Evolutionary conservation across 1,140 invertebrate species (phyloP), one percentile per base, ranked within the genome.

Genomic region (Drosophila burlai): DNA sequence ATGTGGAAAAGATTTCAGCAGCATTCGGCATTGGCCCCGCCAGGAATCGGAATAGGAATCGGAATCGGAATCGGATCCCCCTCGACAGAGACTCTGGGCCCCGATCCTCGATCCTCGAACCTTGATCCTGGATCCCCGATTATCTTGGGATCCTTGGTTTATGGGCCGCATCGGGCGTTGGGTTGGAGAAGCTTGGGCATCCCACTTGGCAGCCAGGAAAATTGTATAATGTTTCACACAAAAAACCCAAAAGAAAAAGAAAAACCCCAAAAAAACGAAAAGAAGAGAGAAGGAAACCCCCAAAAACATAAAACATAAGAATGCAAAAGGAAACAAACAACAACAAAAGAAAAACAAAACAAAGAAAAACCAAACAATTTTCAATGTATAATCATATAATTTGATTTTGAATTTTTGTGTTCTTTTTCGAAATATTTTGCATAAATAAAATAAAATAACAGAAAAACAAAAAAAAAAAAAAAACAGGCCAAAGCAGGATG

Each of bases 341-440:
- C 61, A 83, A 55, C 71, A 73, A 60, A 47, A 11, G 10, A 45
- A 75, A 74, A 81, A 54, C 63, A 79, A 75, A 79, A 60, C 42
- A 36, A 63, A 65, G 36, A 31, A 58, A 18, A 43, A 43, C 9
- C 18, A 45, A 77, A 90, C 78, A 76, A 90, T 85, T 89, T 90
- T 89, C 81, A 90, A 90, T 89, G 85, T 90, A 85, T 90, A 90
- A 90, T 91, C 85, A 90, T 89, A 87, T 90, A 72, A 90, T 90
- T 90, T 90, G 61, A 81, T 84, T 90, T 82, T 80, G 43, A 90
- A 86, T 91, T 89, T 85, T 91, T 92, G 73, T 92, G 91, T 92
- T 92, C 69, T 90, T 91, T 92, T 92, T 92, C 86, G 86, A 92
- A 92, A 92, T 92, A 92, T 92, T 92, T 92, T 92, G 91, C 91